phyloP scores from a whole-genome alignment of 2,113 vertebrate genomes.

The Trachemys scripta region DNA sequence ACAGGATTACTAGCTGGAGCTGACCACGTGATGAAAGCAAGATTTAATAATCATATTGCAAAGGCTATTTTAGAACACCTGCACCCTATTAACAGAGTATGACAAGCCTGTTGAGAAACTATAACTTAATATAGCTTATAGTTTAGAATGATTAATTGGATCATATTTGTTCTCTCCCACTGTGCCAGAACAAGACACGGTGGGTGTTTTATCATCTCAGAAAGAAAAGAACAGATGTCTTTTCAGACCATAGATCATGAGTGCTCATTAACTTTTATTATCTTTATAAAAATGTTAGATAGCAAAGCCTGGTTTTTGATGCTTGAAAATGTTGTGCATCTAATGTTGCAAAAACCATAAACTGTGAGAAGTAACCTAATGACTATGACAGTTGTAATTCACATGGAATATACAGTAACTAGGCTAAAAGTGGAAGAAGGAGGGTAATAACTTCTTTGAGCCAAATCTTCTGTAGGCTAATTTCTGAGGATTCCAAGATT shows the following conservation, averaged over 20 bases:
- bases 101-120: constrained; percentile 76
- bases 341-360: constrained; percentile 73
- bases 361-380: constrained; percentile 69
- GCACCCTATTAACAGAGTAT: constrained; percentile 64
- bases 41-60: constrained; percentile 58
- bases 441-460: not conserved
- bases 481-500: not conserved
- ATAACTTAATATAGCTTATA: constrained; percentile 77
- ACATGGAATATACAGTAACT: not conserved
- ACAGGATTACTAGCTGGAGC: not conserved
- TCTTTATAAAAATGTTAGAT: constrained; percentile 82
- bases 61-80: constrained; percentile 72
- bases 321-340: constrained; percentile 73
- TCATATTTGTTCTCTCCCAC: constrained; percentile 71
- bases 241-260: constrained; percentile 81
- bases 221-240: constrained; percentile 81
- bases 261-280: constrained; percentile 84
- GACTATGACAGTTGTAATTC: constrained; percentile 37
- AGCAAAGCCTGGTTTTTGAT: constrained; percentile 75
- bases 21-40: not conserved
- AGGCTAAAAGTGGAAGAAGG: constrained; percentile 35
- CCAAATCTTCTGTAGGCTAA: not conserved
- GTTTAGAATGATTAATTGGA: constrained; percentile 80
- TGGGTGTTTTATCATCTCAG: constrained; percentile 68
- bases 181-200: constrained; percentile 70